These are phyloP conservation scores for Drosophila nasuta DNA, from an alignment of 1,140 invertebrate species.

Conservation along the genomic window DNA sequence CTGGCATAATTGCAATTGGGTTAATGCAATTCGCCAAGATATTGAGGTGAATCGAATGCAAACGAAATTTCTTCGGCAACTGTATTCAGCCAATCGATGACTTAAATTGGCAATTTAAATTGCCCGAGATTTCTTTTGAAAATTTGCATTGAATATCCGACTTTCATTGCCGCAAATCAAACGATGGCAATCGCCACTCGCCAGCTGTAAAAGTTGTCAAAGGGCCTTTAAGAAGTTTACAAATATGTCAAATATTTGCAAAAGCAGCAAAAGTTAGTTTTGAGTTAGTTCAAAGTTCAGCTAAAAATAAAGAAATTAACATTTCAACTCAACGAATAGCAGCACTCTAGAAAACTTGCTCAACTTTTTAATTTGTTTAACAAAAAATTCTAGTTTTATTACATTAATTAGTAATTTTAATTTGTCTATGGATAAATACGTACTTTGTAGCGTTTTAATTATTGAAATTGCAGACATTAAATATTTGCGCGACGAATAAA, in stretches of 20 bases:
- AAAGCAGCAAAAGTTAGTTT: slow-evolving; percentile 1
- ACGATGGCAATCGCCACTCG: slow-evolving; percentile 4
- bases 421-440: too few species aligned
- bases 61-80: not conserved
- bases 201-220: slow-evolving; percentile 8
- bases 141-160: not conserved
- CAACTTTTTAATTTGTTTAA: too few species aligned
- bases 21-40: not conserved
- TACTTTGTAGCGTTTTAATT: too few species aligned
- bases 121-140: not conserved
- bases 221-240: not conserved
- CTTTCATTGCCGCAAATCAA: not conserved
- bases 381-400: too few species aligned
- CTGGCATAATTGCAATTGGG: not conserved
- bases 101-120: not conserved
- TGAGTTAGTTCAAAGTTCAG: slow-evolving; percentile 11
- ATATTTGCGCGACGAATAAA: too few species aligned
- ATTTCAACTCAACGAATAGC: not conserved
- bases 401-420: too few species aligned
- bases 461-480: too few species aligned
- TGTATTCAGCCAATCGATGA: not conserved
- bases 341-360: too few species aligned
- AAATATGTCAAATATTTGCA: slow-evolving; percentile 4
- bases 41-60: too few species aligned
- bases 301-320: not conserved